These are phyloP conservation scores for Mythimna loreyi DNA, from an alignment of 2,888 invertebrate genomes.

Conservation along the genomic window DNA sequence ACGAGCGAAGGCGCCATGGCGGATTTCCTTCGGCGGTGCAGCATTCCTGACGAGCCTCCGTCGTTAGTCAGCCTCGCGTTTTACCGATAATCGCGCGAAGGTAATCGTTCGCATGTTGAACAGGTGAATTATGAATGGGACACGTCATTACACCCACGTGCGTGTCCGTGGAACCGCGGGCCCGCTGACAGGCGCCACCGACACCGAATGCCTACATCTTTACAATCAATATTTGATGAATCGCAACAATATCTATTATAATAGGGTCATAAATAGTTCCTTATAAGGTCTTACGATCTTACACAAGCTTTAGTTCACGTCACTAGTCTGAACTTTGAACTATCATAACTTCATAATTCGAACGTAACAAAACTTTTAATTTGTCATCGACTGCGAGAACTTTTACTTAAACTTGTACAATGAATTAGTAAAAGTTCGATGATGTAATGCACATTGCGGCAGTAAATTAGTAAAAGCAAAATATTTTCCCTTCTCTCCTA, in stretches of 20 bases:
- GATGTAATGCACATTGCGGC: slow-evolving; percentile 4
- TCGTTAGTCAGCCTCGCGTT: slow-evolving; percentile 82
- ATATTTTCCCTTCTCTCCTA: slow-evolving; percentile 43
- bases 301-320: slow-evolving; percentile 14
- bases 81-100: slow-evolving; percentile 78
- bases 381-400: slow-evolving; percentile 23
- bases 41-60: slow-evolving; percentile 83
- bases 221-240: slow-evolving; percentile 10
- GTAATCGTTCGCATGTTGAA: slow-evolving; percentile 75
- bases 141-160: slow-evolving; percentile 77
- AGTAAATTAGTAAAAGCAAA: slow-evolving; percentile 23
- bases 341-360: slow-evolving; percentile 22
- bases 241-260: slow-evolving; percentile 11
- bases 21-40: slow-evolving; percentile 89
- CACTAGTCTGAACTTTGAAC: slow-evolving; percentile 46
- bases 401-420: slow-evolving; percentile 26
- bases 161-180: slow-evolving; percentile 54
- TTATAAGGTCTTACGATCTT: slow-evolving; percentile 3
- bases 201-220: slow-evolving; percentile 11
- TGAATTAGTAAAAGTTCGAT: slow-evolving; percentile 17
- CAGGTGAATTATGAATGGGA: slow-evolving; percentile 85
- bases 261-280: slow-evolving; percentile 6
- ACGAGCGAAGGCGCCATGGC: slow-evolving; percentile 83
- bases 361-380: slow-evolving; percentile 20
- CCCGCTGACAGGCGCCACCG: slow-evolving; percentile 62